A percentile compares a stretch with the other conserved stretches of the same genome.
Conservation (phyloP, 2,113 vertebrate species). For the Scopus umbretta region DNA sequence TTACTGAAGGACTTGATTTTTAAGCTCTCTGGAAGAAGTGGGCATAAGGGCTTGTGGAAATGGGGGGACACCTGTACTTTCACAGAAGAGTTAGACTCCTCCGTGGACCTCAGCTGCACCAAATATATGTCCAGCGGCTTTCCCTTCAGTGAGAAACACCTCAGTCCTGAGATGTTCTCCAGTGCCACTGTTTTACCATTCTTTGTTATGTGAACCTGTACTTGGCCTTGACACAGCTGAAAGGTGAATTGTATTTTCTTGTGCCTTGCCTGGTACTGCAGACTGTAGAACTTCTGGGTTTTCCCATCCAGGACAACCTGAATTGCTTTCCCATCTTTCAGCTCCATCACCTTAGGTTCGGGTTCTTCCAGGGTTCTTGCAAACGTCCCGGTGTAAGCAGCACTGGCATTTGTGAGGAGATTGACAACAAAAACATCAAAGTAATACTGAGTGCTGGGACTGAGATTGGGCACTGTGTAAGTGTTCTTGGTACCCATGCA, state of each 20-base stretch:
- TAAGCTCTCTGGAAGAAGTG: constrained; percentile 82
- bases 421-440: constrained; percentile 86
- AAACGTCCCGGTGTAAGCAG: constrained; percentile 77
- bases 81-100: constrained; percentile 65
- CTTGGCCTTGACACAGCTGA: constrained; percentile 77
- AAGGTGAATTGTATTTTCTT: constrained; percentile 83
- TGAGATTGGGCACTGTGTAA: constrained; percentile 80
- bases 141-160: constrained; percentile 82
- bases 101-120: constrained; percentile 72
- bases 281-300: constrained; percentile 68
- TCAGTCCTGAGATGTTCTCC: constrained; percentile 72
- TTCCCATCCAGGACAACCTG: constrained; percentile 73
- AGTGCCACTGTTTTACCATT: constrained; percentile 72
- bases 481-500: constrained; percentile 80
- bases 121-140: constrained; percentile 72
- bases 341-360: constrained; percentile 57
- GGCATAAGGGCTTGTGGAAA: constrained; percentile 78
- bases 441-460: constrained; percentile 82
- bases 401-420: constrained; percentile 76
- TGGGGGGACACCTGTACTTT: constrained; percentile 82
- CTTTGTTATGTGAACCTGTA: constrained; percentile 73
- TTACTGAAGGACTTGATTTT: constrained; percentile 89
- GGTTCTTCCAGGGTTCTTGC: constrained; percentile 82
- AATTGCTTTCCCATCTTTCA: constrained; percentile 82
- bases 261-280: constrained; percentile 78